Base-by-base conservation (phyloP, 2,797 vertebrate species). In the Miichthys miiuy region DNA sequence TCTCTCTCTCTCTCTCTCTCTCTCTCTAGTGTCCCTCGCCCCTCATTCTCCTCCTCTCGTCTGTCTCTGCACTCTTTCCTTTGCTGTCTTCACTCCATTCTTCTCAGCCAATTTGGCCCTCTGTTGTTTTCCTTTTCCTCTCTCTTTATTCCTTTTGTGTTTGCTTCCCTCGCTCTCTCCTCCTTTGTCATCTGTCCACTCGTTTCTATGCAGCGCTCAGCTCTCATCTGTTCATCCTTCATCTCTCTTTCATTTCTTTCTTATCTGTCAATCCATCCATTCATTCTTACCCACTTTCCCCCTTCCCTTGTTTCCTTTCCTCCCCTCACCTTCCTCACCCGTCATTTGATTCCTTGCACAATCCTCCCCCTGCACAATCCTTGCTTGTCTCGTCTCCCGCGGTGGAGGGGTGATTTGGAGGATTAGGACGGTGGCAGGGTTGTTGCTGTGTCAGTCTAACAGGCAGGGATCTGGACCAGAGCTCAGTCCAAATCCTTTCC, bases 361-460 rank as follows among this genome's bases (percentile, higher is more conserved):
- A 78, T 77, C 86, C 86, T 80, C 68, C 71, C 83, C 73, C 86
- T 68, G 34, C 34, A 38, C 82, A 77, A 54, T 89, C 84, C 84
- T 77, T 65, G 74, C 84, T 87, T 75, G 85, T 91, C 82, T 90
- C 70, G 68, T 80, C 84, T 90, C 89, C 85, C 72, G 62, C 84
- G 87, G 90, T 81, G 85, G 85, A 83, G 81, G 88, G 90, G 88
- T 92, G 90, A 93, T 93, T 92, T 91, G 85, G 85, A 81, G 91
- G 92, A 92, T 93, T 93, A 93, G 87, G 88, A 88, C 73, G 21
- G 70, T 93, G 89, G 91, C 87, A 82, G 88, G 91, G 91, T 87
- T 92, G 92, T 92, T 93, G 91, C 92, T 91, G 90, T 92, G 90
- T 93, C 92, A 93, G 91, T 92, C 86, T 93, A 91, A 93, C 89